Evolutionary conservation across 2,888 invertebrate species (phyloP), one percentile per base, ranked within the genome.

Genomic region (Epinotia nisella): DNA sequence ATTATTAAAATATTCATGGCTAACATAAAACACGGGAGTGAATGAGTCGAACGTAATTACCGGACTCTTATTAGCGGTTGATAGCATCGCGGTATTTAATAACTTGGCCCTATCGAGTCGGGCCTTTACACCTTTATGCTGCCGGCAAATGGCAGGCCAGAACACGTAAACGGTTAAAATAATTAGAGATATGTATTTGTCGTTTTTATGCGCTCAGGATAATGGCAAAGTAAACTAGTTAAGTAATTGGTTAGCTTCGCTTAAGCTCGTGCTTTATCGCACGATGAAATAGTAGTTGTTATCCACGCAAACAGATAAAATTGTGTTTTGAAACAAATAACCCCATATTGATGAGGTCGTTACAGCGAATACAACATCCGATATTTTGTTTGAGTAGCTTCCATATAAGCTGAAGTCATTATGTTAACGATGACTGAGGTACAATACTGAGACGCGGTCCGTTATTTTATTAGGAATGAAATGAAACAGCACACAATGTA

Each of bases 1-100:
- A 83, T 83, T 81, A 84, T 85, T 85, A 85, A 87, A 82, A 82
- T 88, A 87, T 87, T 87, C 84, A 87, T 81, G 82, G 79, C 78
- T 76, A 74, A 80, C 84, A 84, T 83, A 84, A 84, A 84, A 82
- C 81, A 75, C 82, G 67, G 77, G 79, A 84, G 82, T 83, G 84
- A 82, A 86, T 85, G 85, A 84, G 83, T 79, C 77, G 79, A 77
- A 77, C 76, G 81, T 87, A 85, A 90, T 90, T 87, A 89, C 83
- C 72, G 75, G 77, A 77, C 78, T 81, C 85, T 87, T 87, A 88
- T 87, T 86, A 87, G 82, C 78, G 77, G 75, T 71, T 81, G 87
- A 87, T 88, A 86, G 76, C 82, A 87, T 88, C 86, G 80, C 79
- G 70, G 81, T 85, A 78, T 81, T 80, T 87, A 85, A 86, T 85